A percentile compares a stretch with the other conserved stretches of the same genome.
phyloP scores from a whole-genome alignment of 2,797 vertebrate species.

The Spinibarbus caldwelli region DNA sequence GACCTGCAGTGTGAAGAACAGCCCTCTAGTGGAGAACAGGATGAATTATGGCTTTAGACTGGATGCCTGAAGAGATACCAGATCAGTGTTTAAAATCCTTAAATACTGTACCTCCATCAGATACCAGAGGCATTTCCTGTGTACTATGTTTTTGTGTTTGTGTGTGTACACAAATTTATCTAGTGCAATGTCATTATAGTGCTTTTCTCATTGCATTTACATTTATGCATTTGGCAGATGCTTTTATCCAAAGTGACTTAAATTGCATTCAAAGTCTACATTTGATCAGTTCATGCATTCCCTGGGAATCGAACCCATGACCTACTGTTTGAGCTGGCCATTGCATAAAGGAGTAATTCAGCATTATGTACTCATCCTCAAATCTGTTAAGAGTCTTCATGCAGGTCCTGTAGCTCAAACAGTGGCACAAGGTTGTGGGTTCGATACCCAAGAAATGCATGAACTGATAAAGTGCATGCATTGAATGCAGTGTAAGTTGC shows the following conservation, averaged over 20 bases:
- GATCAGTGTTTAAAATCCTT: conserved; percentile 6
- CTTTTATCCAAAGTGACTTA: not conserved
- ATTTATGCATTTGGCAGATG: not conserved
- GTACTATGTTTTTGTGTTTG: not conserved
- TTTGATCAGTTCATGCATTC: not conserved
- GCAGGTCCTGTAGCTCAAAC: not conserved
- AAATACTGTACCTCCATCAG: conserved; percentile 3
- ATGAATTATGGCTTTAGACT: not conserved
- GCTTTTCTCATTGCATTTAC: not conserved
- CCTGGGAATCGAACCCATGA: not conserved
- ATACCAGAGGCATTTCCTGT: conserved; percentile 4
- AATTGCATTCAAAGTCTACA: not conserved
- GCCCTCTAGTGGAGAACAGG: conserved; percentile 8
- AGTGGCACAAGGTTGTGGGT: too few relatives aligned
- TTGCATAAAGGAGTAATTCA: not conserved
- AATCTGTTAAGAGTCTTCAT: not conserved
- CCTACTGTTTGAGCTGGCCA: not conserved
- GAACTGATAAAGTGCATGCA: not conserved
- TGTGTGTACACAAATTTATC: not conserved
- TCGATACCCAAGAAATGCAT: not conserved
- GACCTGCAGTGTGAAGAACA: not conserved
- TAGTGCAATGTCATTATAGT: not conserved
- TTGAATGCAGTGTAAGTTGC: not conserved
- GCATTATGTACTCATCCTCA: not conserved
- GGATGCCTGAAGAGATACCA: not conserved